These are phyloP conservation scores for Ephydatia muelleri DNA, from an alignment of 37 sponge, comb jelly and placozoan species.

Conservation along the genomic window DNA sequence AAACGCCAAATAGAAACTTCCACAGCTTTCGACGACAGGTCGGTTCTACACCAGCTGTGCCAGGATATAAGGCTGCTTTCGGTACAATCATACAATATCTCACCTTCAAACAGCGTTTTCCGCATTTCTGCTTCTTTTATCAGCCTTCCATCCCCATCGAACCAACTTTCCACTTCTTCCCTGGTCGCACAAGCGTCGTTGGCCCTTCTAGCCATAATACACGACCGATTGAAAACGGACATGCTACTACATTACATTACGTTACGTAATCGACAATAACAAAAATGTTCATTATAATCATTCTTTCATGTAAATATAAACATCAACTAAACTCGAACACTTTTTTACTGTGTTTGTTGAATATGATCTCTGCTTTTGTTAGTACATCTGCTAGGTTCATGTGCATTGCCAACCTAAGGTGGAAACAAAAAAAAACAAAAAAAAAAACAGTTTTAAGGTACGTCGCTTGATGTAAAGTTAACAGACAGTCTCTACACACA, in stretches of 20 bases:
- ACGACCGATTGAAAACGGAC: background rate
- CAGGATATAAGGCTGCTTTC: background rate
- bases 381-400: conserved; percentile 61
- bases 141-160: conserved; percentile 80
- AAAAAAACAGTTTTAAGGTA: background rate
- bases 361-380: conserved; percentile 53
- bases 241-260: too few species aligned
- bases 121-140: conserved; percentile 70
- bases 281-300: too few species aligned
- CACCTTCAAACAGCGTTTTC: conserved; percentile 66
- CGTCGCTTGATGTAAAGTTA: background rate
- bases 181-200: background rate
- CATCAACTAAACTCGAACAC: background rate
- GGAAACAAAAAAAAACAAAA: background rate
- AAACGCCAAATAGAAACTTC: conserved; percentile 83
- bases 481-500: background rate
- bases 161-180: conserved; percentile 40
- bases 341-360: conserved; percentile 63
- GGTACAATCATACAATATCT: background rate
- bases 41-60: conserved; percentile 59
- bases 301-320: too few species aligned
- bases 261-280: too few species aligned
- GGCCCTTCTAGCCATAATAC: too few species aligned
- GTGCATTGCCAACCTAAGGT: conserved; percentile 57
- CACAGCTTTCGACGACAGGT: conserved; percentile 63